These are phyloP conservation scores for Mesodorylaimus sp. DNA, from an alignment of 2,888 invertebrate species.

Conservation along the genomic window DNA sequence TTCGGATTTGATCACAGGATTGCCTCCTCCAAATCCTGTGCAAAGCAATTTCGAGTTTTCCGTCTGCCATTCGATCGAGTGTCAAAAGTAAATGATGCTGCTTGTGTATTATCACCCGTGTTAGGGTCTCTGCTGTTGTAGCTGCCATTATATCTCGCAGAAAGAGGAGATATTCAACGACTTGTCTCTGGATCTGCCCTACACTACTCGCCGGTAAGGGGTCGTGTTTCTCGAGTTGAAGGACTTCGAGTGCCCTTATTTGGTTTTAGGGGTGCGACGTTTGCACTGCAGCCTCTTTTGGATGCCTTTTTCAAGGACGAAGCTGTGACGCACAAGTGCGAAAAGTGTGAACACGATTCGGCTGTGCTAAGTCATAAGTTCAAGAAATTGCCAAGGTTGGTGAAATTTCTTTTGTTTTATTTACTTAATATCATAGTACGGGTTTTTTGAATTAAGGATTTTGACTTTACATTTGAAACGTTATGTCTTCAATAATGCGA, in stretches of 20 bases:
- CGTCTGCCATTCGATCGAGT: constrained; percentile 24
- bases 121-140: constrained; percentile 8
- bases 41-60: constrained; percentile 29
- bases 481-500: constrained; percentile 23
- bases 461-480: constrained; percentile 28
- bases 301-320: constrained; percentile 25
- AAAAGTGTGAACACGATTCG: constrained; percentile 23
- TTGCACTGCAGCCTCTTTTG: constrained; percentile 22
- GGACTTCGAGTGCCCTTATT: not conserved
- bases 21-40: constrained; percentile 26
- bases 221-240: no score
- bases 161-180: constrained; percentile 28
- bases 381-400: constrained; percentile 24
- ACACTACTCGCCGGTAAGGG: constrained; percentile 11
- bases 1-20: constrained; percentile 5
- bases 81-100: constrained; percentile 19
- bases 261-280: not conserved
- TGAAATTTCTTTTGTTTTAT: constrained; percentile 7
- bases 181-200: constrained; percentile 27
- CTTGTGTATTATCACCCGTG: not conserved
- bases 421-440: not conserved
- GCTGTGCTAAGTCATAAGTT: constrained; percentile 25
- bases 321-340: constrained; percentile 26
- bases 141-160: constrained; percentile 23
- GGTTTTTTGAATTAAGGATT: constrained; percentile 16